A percentile compares a stretch with the other conserved stretches of the same genome.
These are phyloP conservation scores for Drosophila parthenogenetica DNA, from an alignment of 2,888 invertebrate genomes.

Conservation along the genomic window DNA sequence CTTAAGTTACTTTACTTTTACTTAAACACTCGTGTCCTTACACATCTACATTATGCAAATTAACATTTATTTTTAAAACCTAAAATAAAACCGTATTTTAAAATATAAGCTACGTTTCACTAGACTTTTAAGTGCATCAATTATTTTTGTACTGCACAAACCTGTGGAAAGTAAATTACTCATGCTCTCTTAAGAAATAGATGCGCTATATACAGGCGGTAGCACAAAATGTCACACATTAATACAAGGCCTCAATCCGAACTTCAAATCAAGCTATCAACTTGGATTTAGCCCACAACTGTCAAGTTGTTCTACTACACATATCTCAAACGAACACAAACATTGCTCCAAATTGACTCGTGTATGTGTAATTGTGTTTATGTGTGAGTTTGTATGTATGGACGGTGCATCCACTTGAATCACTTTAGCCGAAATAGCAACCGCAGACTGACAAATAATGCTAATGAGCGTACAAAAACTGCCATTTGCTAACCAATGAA, in stretches of 20 bases:
- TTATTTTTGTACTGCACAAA: not conserved
- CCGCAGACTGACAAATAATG: slow-evolving; percentile 78
- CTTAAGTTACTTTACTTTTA: slow-evolving; percentile 49
- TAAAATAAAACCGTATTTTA: not conserved
- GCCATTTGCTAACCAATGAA: slow-evolving; percentile 80
- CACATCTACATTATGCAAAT: slow-evolving; percentile 2
- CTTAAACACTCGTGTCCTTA: slow-evolving; percentile 9
- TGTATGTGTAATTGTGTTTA: slow-evolving; percentile 11
- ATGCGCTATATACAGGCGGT: too few species aligned
- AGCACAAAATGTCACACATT: not conserved
- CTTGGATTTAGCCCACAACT: slow-evolving; percentile 20
- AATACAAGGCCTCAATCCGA: slow-evolving; percentile 7
- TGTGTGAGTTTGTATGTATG: slow-evolving; percentile 17
- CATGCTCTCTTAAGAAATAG: not conserved
- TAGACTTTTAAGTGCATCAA: not conserved
- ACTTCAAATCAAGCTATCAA: slow-evolving; percentile 7
- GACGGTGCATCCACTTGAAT: slow-evolving; percentile 60
- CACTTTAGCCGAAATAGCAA: slow-evolving; percentile 64
- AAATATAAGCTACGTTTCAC: not conserved
- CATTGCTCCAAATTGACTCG: slow-evolving; percentile 14
- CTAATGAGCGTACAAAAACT: slow-evolving; percentile 80
- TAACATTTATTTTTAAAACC: slow-evolving; percentile 5
- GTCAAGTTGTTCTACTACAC: slow-evolving; percentile 20
- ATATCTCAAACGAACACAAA: slow-evolving; percentile 22
- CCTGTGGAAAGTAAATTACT: not conserved